phyloP scores from a whole-genome alignment of 2,113 vertebrate genomes.

The Notiomystis cincta region DNA sequence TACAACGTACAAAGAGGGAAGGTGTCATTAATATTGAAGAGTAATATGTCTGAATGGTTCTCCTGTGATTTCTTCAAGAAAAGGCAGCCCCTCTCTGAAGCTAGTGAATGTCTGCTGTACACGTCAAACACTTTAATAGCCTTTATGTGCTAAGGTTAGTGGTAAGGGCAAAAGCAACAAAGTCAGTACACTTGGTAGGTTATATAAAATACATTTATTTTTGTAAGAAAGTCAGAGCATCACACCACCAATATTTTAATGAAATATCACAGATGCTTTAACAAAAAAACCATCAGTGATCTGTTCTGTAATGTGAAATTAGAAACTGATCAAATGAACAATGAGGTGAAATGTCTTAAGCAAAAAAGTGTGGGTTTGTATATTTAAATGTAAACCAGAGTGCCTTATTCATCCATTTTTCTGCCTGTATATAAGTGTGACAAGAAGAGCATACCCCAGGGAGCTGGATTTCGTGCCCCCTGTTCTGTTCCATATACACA shows the following conservation, averaged over 20 bases:
- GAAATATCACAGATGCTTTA: background rate
- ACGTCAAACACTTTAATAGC: background rate
- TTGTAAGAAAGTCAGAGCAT: background rate
- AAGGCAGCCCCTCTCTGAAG: background rate
- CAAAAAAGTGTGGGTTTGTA: background rate
- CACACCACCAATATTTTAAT: slow-evolving; percentile 34
- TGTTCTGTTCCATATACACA: background rate
- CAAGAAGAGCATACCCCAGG: background rate
- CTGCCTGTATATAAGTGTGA: background rate
- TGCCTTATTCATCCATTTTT: slow-evolving; percentile 37
- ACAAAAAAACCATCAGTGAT: background rate
- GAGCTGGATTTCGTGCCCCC: background rate
- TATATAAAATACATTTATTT: background rate
- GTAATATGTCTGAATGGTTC: background rate
- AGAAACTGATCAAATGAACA: background rate
- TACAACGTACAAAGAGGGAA: background rate
- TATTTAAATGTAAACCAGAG: background rate
- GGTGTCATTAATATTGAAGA: background rate
- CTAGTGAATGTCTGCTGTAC: background rate
- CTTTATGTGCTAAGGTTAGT: background rate
- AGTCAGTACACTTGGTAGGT: background rate
- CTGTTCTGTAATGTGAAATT: background rate
- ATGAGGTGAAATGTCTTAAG: background rate
- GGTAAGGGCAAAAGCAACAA: background rate
- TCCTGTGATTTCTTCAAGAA: background rate